Evolutionary conservation across 2,888 invertebrate species (phyloP).

Genomic region (Pogonocherus hispidulus): DNA sequence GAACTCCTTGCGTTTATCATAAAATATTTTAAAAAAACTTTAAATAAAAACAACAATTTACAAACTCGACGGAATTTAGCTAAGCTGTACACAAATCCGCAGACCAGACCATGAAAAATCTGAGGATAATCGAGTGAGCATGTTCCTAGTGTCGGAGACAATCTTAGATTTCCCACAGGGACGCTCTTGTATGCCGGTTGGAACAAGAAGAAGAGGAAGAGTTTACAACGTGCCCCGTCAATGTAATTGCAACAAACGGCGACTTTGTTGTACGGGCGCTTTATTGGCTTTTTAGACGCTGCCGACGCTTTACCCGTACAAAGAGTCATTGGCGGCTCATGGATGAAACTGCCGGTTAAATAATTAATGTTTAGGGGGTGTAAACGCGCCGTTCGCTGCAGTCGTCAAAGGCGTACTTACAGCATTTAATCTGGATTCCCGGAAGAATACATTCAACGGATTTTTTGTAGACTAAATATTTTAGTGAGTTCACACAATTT

Average conservation of each 20-base stretch:
- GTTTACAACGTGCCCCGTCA: slow-evolving; percentile 54
- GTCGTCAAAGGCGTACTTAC: not conserved
- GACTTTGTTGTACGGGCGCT: slow-evolving; percentile 35
- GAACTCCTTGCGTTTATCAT: too few species aligned
- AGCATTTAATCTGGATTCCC: not conserved
- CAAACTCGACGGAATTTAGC: too few species aligned
- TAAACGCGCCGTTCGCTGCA: not conserved
- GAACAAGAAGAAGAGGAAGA: slow-evolving; percentile 47
- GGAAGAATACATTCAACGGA: too few species aligned
- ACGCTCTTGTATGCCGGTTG: slow-evolving; percentile 46
- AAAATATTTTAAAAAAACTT: too few species aligned
- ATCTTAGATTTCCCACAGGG: slow-evolving; percentile 54
- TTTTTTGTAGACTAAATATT: too few species aligned
- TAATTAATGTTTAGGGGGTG: not conserved
- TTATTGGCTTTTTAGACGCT: slow-evolving; percentile 31
- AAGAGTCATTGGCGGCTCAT: slow-evolving; percentile 15
- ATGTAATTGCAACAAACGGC: slow-evolving; percentile 51
- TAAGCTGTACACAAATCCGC: too few species aligned
- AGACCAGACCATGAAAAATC: slow-evolving; percentile 49
- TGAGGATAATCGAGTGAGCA: slow-evolving; percentile 52
- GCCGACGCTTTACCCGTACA: slow-evolving; percentile 1
- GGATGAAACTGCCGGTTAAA: not conserved
- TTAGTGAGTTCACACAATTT: too few species aligned
- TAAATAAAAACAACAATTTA: too few species aligned
- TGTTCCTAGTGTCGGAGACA: slow-evolving; percentile 48